A percentile compares a stretch with the other conserved stretches of the same genome.
These are phyloP conservation scores for Anagrus nilaparvatae DNA, from an alignment of 1,140 invertebrate species.

Conservation along the genomic window DNA sequence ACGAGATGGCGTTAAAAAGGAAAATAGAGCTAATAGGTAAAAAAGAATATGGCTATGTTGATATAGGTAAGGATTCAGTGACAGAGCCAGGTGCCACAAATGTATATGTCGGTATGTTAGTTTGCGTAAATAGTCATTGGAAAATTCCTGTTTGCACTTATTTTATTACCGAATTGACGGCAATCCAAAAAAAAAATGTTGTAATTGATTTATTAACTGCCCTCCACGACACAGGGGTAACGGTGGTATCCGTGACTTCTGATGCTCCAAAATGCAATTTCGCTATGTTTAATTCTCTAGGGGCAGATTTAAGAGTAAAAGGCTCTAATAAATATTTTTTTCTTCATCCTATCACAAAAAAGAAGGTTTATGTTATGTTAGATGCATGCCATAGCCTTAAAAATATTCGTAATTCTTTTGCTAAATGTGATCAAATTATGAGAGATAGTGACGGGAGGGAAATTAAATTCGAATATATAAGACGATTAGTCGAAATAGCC, in stretches of 20 bases:
- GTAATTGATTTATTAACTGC: conserved; percentile 9
- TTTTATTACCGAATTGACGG: conserved; percentile 12
- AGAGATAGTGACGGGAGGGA: conserved; percentile 7
- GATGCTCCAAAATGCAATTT: conserved; percentile 13
- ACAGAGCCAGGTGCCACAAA: conserved; percentile 10
- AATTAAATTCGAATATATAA: conserved; percentile 18
- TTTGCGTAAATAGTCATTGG: conserved; percentile 9
- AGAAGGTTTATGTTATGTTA: conserved; percentile 18
- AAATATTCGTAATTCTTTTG: conserved; percentile 19
- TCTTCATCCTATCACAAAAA: conserved; percentile 11
- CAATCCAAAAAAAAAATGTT: conserved; percentile 1
- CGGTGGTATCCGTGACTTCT: conserved; percentile 16
- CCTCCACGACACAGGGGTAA: conserved; percentile 9
- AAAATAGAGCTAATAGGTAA: not conserved
- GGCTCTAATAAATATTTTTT: conserved; percentile 15
- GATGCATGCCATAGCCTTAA: conserved; percentile 22
- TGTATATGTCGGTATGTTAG: conserved; percentile 14
- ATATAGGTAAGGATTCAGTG: not conserved
- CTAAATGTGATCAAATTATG: conserved; percentile 3
- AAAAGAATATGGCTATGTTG: conserved; percentile 2
- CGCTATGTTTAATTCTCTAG: conserved; percentile 12
- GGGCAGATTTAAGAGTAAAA: conserved; percentile 12
- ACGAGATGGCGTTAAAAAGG: conserved; percentile 5
- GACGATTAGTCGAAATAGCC: conserved; percentile 13
- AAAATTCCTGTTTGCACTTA: conserved; percentile 14